Base-by-base conservation (phyloP, 2,888 invertebrate genomes). In the Lasioglossum figueresi region DNA sequence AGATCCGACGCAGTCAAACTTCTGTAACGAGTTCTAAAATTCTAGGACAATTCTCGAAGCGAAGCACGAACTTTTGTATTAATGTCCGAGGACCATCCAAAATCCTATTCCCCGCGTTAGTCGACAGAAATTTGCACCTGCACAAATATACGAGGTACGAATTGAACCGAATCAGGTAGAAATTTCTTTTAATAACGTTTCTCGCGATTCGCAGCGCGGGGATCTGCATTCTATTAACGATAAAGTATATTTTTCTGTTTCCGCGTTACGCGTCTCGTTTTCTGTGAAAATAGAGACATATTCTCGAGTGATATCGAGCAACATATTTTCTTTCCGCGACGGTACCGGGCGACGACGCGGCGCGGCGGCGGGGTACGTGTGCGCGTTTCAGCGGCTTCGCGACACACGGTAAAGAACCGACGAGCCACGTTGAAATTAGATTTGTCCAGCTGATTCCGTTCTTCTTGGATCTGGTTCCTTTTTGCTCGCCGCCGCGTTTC, bases 371-470 rank as follows among this genome's bases (percentile, higher is more conserved):
- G n/a, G n/a, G 27, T 59, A 59, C 27, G 59, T 59, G 59, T 2
- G 14, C 40, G 6, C 8, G 6, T 23, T 27, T n/a, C 37, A 43
- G 31, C 6, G 59, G 27, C 63, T 71, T 43, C 27, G 27, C 31
- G 31, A 48, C 72, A 27, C 45, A 59, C 59, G n/a, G 27, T 27
- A 27, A 73, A 34, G 77, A 75, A 85, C 79, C 82, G 82, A 77
- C 48, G 76, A 48, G 45, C 79, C 48, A 40, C 45, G 48, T 75
- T 45, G 37, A 45, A 76, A 56, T 76, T 27, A 71, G 56, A 80
- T 79, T 80, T 84, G 68, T 77, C 81, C 82, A 82, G 71, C 74
- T 59, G 80, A 79, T 84, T 84, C 84, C 63, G n/a, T 81, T 45
- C 48, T 76, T 63, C 68, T 56, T 37, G 34, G 27, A 27, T 75